Conservation (phyloP, 2,113 vertebrate genomes). For the Lagenorhynchus albirostris region DNA sequence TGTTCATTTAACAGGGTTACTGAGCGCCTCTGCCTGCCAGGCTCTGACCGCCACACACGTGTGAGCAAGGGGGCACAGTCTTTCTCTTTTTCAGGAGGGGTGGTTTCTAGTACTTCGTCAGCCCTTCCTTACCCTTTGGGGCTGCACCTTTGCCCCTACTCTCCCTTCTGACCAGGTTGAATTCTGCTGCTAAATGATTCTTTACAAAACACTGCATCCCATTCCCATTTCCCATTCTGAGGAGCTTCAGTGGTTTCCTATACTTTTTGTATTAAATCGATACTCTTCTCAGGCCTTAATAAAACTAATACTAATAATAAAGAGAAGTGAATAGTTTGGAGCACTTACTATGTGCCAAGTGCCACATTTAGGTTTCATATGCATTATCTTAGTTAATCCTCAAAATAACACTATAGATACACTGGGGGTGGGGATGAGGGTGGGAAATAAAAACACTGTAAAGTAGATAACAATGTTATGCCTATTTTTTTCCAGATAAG, state of each 20-base stretch:
- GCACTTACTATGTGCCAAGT: not conserved
- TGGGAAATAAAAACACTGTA: not conserved
- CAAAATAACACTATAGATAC: not conserved
- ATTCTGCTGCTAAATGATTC: not conserved
- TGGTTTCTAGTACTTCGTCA: not conserved
- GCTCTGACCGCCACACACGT: not conserved
- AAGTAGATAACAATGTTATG: not conserved
- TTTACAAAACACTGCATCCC: not conserved
- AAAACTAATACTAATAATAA: not conserved
- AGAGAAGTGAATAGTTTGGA: not conserved
- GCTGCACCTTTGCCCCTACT: not conserved
- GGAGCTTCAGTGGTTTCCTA: not conserved
- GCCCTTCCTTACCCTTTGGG: not conserved
- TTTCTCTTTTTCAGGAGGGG: not conserved
- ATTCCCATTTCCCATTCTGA: not conserved
- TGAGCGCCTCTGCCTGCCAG: not conserved
- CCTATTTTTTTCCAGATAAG: not conserved
- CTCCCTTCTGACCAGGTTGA: not conserved
- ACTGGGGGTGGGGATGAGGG: not conserved
- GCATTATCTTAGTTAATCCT: slow-evolving; percentile 21
- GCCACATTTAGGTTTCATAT: not conserved
- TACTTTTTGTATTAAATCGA: not conserved
- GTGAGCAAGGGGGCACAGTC: not conserved
- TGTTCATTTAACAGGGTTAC: not conserved
- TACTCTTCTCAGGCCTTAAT: not conserved